Base-by-base conservation (phyloP, 1,140 invertebrate genomes). In the Tachypleus tridentatus region DNA sequence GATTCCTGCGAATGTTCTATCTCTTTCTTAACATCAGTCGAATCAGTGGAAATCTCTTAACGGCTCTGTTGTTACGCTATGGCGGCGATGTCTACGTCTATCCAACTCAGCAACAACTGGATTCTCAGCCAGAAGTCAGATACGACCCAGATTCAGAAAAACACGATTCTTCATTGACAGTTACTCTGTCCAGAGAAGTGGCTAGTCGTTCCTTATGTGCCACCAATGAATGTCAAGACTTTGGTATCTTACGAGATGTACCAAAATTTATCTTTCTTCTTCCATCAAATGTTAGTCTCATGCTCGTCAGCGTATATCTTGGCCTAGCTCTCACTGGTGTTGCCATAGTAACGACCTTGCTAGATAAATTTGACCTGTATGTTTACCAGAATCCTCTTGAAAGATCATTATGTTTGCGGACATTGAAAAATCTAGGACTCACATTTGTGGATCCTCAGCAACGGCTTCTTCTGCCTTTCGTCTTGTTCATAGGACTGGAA, bases 401-500 rank as follows among this genome's bases (percentile, higher is more conserved):
- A 59, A 59, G 66, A 49, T 62, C 69, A 4, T 57, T 67, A 3
- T 60, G 61, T 11, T 62, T 67, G 50, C 62, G 61, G 7, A 67
- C 64, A 11, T 60, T 70, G n/a, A 61, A 67, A 7, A 67, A 70
- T 11, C 61, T 71, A 0, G 53, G 67, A 1, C 48, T 65, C 6
- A 56, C 71, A 3, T 56, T 78, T 48, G 69, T 66, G 6, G 77
- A 79, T 65, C 72, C 74, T 49, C 72, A 75, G 61, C 74, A 77
- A 56, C 69, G 74, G 48, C 69, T 78, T 11, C 71, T 78, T 7
- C 65, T 77, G 51, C 76, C 77, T 4, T 71, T 79, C 50, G 75
- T 77, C 3, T 51, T 77, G 4, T 79, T 78, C 67, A 71, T 74
- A n/a, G 78, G 78, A 7, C 69, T 79, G 5, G 72, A 78, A 63